phyloP scores from a whole-genome alignment of 2,113 vertebrate species.

The Trinectes maculatus region DNA sequence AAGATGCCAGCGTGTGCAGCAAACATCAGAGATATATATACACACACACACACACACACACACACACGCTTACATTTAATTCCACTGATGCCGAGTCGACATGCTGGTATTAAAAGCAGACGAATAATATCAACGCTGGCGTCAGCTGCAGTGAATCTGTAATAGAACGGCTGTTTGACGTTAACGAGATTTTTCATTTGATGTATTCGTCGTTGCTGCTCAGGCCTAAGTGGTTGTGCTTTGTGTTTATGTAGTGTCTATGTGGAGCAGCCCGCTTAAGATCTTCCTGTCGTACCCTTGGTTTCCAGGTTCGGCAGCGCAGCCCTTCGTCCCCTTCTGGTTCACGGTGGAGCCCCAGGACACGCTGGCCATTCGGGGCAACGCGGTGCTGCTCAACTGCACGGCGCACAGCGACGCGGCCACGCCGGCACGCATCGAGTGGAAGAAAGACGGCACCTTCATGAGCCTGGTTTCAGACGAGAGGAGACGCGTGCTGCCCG shows the following conservation, averaged over 20 bases:
- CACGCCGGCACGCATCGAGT: conserved; percentile 85
- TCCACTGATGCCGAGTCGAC: not conserved
- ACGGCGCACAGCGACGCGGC: conserved; percentile 85
- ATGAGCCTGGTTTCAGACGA: conserved; percentile 91
- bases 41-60: too few relatives aligned
- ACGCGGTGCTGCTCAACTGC: conserved; percentile 89
- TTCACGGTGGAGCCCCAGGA: conserved; percentile 92
- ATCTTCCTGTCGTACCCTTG: not conserved
- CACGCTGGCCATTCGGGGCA: conserved; percentile 85
- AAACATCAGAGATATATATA: too few relatives aligned
- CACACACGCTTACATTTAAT: not conserved
- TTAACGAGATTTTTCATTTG: not conserved
- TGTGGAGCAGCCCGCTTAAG: not conserved
- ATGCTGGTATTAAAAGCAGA: not conserved
- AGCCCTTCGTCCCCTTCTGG: conserved; percentile 92
- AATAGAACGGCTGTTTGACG: not conserved
- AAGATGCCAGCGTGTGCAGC: not conserved
- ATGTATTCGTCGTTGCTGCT: not conserved
- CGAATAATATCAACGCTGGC: not conserved
- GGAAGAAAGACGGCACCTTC: conserved; percentile 96
- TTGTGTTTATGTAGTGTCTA: not conserved
- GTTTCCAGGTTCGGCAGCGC: conserved; percentile 85
- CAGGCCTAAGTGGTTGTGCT: not conserved
- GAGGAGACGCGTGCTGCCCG: conserved; percentile 87
- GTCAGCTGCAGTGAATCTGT: not conserved